These are phyloP conservation scores for Hippopotamus amphibius DNA, from an alignment of 2,113 vertebrate genomes.

Conservation along the genomic window DNA sequence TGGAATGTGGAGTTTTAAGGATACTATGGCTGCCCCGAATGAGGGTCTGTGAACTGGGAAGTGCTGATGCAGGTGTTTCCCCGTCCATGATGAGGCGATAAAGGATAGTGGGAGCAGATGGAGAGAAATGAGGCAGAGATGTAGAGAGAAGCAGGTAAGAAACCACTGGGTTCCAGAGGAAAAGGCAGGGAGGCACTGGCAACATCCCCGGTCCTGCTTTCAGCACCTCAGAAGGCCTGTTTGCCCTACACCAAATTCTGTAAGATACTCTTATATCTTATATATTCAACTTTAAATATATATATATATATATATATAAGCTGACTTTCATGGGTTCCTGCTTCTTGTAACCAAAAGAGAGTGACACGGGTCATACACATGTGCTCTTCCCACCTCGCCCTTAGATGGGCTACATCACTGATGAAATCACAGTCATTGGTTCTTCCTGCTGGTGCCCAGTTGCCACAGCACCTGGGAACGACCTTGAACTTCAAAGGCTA, in stretches of 20 bases:
- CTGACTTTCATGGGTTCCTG: background rate
- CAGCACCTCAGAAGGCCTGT: background rate
- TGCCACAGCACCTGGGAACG: background rate
- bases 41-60: background rate
- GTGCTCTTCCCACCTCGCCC: background rate
- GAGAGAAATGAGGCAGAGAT: background rate
- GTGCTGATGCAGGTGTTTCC: background rate
- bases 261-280: background rate
- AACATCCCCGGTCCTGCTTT: background rate
- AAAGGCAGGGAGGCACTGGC: background rate
- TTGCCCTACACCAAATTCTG: background rate
- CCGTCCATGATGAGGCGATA: background rate
- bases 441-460: background rate
- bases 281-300: background rate
- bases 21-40: background rate
- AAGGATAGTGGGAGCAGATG: background rate
- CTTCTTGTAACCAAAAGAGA: background rate
- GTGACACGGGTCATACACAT: too few relatives aligned
- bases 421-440: background rate
- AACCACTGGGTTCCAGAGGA: background rate
- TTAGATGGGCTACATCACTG: background rate
- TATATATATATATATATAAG: background rate
- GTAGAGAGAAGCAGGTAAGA: background rate
- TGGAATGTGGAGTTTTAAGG: background rate
- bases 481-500: background rate